phyloP scores from a whole-genome alignment of 2,888 invertebrate species.

The Ganaspis brasiliensis region DNA sequence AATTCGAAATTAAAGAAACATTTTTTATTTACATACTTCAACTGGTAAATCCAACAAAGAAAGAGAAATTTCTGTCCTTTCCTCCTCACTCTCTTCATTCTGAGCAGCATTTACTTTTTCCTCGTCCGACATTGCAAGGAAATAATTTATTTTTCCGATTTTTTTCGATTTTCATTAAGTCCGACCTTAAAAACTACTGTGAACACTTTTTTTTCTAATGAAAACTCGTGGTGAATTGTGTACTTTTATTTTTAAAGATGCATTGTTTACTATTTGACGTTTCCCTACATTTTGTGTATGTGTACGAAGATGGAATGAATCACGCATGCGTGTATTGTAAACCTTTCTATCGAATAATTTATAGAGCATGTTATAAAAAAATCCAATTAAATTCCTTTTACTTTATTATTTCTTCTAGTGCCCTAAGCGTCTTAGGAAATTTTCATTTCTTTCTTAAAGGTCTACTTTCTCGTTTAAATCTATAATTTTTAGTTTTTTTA shows the following conservation, averaged over 20 bases:
- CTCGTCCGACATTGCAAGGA: constrained; percentile 60
- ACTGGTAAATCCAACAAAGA: constrained; percentile 73
- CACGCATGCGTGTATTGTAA: constrained; percentile 6
- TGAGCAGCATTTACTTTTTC: constrained; percentile 43
- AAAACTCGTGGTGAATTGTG: too few relatives aligned
- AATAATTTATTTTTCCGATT: constrained; percentile 7
- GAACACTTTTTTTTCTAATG: not conserved
- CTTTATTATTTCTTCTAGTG: too few relatives aligned
- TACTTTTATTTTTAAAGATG: not conserved
- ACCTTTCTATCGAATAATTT: not conserved
- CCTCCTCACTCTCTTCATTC: constrained; percentile 46
- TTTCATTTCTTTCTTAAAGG: too few relatives aligned
- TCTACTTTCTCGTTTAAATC: too few relatives aligned
- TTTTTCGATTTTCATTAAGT: constrained; percentile 34
- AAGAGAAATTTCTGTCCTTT: constrained; percentile 53
- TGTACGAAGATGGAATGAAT: too few relatives aligned
- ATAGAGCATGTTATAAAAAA: not conserved
- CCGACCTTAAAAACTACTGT: not conserved
- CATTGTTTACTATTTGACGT: too few relatives aligned
- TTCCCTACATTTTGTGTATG: too few relatives aligned
- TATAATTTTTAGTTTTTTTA: too few relatives aligned
- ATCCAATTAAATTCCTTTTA: too few relatives aligned
- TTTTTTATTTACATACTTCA: constrained; percentile 68
- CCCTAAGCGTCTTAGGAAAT: too few relatives aligned
- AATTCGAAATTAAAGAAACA: not conserved